Base-by-base conservation (phyloP, 2,113 vertebrate species). In the Perca schrenkii region DNA sequence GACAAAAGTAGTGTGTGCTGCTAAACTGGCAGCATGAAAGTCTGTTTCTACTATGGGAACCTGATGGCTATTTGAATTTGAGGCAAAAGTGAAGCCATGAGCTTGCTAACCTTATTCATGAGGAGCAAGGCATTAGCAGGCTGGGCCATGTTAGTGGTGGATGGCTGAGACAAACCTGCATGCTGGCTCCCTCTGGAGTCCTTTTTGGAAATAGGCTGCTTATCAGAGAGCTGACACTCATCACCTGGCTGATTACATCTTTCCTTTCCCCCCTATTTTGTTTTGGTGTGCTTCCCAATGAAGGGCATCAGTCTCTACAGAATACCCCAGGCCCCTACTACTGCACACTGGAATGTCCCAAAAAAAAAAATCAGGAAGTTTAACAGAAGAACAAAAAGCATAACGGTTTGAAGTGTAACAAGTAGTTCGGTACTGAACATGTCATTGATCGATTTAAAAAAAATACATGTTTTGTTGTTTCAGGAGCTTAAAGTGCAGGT, bases 101-200 rank as follows among this genome's bases (percentile, higher is more conserved):
- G 4, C 65, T 52, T 19, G 47, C 21, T 36, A 14, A 67, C 8
- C 16, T 8, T 25, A 17, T 64, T 21, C 43, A 25, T 3, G 11
- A 28, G 34, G 34, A 13, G 46, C 21, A 28, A 40, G 4, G 46
- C 16, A 8, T n/a, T n/a, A 22, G 21, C 19, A 40, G 31, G 11
- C 34, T 2, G 6, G 5, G 47, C 4, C 49, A 36, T 21, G 36
- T 56, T 19, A 46, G 15, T 25, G 17, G 34, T 60, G 22, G 36
- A 43, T 54, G 17, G 15, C 22, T 21, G 40, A 49, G 22, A 15
- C 3, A 60, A 25, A 68, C 28, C 22, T 77, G 56, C 31, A 77
- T 28, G 50, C 36, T 79, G 68, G 52, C 88, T 84, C 85, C 85
- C 75, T 75, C 88, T 90, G 57, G 60, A 73, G 85, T 50, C 64